Evolutionary conservation across 2,888 invertebrate species (phyloP).

Genomic region (Melangyna quadrimaculata): DNA sequence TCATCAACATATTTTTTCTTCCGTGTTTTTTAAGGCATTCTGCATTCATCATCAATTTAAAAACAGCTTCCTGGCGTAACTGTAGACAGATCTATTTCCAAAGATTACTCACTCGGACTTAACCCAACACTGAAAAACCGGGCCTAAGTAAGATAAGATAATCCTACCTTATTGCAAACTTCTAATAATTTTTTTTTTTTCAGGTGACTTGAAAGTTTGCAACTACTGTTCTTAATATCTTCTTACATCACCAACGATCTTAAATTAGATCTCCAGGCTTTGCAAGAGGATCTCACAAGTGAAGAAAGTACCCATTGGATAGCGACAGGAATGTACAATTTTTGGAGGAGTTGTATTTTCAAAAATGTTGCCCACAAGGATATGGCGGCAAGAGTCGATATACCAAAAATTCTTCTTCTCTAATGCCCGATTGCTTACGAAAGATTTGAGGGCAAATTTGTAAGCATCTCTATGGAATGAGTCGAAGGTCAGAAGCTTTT

Average conservation of each 20-base stretch:
- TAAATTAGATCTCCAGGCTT: constrained; percentile 88
- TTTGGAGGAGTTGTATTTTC: constrained; percentile 95
- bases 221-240: constrained; percentile 96
- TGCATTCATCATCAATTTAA: too few relatives aligned
- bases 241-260: constrained; percentile 90
- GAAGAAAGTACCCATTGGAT: constrained; percentile 94
- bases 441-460: constrained; percentile 94
- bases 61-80: too few relatives aligned
- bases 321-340: constrained; percentile 87
- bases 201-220: constrained; percentile 94
- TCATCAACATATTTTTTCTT: too few relatives aligned
- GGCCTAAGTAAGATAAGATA: constrained; percentile 80
- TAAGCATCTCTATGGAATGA: constrained; percentile 94
- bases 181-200: constrained; percentile 53
- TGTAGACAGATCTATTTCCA: too few relatives aligned
- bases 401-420: constrained; percentile 92
- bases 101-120: too few relatives aligned
- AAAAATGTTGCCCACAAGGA: constrained; percentile 95
- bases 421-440: constrained; percentile 97
- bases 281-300: constrained; percentile 89
- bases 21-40: too few relatives aligned
- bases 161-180: not conserved
- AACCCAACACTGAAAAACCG: too few relatives aligned
- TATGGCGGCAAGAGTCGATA: constrained; percentile 90
- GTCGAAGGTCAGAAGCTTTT: constrained; percentile 89